A percentile compares a stretch with the other conserved stretches of the same genome.
Evolutionary conservation across 2,797 vertebrate genomes (phyloP).

Genomic region (Sebastes iracundus): DNA sequence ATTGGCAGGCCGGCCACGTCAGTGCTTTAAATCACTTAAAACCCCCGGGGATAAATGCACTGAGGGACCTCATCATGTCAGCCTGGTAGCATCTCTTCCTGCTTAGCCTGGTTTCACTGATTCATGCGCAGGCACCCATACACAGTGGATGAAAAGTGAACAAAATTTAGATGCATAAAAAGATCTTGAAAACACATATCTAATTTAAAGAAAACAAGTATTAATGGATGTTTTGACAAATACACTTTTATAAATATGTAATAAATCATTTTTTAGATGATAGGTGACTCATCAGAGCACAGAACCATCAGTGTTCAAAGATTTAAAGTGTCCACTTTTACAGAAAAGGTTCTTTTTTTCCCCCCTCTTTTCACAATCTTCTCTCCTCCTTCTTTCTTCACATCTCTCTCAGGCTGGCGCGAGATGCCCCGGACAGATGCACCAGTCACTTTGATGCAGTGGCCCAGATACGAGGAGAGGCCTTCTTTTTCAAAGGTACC

Average conservation of each 20-base stretch:
- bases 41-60: conserved; percentile 52
- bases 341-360: not conserved
- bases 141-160: not conserved
- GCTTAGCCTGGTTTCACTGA: conserved; percentile 34
- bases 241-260: not conserved
- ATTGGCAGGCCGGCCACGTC: conserved; percentile 74
- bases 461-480: conserved; percentile 97
- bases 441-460: conserved; percentile 88
- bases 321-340: conserved; percentile 36
- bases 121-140: not conserved
- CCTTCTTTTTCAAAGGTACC: conserved; percentile 89
- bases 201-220: not conserved
- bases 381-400: not conserved
- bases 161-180: not conserved
- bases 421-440: conserved; percentile 92
- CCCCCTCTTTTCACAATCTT: not conserved
- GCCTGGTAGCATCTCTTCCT: conserved; percentile 37
- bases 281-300: not conserved
- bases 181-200: not conserved
- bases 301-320: conserved; percentile 5
- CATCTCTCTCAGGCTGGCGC: conserved; percentile 49
- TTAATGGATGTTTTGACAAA: not conserved
- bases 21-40: conserved; percentile 72
- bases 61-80: conserved; percentile 29
- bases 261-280: not conserved